A percentile compares a stretch with the other conserved stretches of the same genome.
These are phyloP conservation scores for Nasonovia ribisnigri DNA, from an alignment of 2,888 invertebrate species.

Conservation along the genomic window DNA sequence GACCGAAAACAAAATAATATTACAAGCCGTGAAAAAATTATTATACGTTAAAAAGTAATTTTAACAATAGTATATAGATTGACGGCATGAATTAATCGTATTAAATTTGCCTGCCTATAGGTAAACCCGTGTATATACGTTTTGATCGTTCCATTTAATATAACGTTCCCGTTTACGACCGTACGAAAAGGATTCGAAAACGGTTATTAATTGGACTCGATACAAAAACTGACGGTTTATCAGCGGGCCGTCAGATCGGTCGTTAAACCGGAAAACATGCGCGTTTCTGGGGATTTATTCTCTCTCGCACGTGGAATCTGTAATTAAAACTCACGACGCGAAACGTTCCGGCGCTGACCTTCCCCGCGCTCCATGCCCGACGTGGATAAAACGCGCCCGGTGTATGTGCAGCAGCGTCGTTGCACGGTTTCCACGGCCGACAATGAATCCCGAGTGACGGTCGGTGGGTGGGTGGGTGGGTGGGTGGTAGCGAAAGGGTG, in stretches of 20 bases:
- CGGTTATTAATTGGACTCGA: not conserved
- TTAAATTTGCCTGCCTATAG: not conserved
- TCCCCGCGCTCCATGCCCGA: not conserved
- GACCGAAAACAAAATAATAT: not conserved
- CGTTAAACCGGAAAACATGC: not conserved
- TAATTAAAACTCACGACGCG: conserved; percentile 54
- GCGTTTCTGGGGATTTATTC: not conserved
- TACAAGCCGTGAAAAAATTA: too few relatives aligned
- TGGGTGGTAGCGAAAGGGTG: not conserved
- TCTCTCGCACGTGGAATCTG: not conserved
- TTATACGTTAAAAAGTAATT: not conserved
- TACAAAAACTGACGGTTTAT: conserved; percentile 22
- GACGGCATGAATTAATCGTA: not conserved
- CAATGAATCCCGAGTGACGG: conserved; percentile 6
- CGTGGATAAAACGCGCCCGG: not conserved
- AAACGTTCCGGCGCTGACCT: conserved; percentile 5
- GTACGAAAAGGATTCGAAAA: not conserved
- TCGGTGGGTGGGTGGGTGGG: not conserved
- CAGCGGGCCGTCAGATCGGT: not conserved
- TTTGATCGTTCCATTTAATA: not conserved
- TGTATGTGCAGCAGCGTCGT: not conserved
- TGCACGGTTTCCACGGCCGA: not conserved
- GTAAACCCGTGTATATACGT: not conserved
- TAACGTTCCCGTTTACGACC: not conserved
- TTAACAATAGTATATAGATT: not conserved